Percentiles rank a stretch among this genome's conserved stretches.
phyloP scores from a whole-genome alignment of 2,797 vertebrate species.

The Siniperca scherzeri region DNA sequence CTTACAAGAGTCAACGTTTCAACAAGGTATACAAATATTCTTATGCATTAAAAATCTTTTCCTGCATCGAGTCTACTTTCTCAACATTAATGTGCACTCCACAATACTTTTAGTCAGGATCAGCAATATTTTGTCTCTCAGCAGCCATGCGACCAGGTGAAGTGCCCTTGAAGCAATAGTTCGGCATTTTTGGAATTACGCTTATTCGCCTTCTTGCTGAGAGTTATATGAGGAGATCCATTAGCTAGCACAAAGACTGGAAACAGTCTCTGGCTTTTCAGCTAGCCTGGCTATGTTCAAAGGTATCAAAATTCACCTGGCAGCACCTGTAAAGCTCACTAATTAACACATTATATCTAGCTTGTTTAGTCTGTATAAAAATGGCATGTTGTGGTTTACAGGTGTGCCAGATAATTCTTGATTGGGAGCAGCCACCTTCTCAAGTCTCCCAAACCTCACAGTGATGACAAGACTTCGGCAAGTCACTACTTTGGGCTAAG shows the following conservation, averaged over 20 bases:
- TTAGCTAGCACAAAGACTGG: not conserved
- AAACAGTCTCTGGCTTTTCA: not conserved
- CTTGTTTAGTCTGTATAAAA: not conserved
- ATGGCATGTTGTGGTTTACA: not conserved
- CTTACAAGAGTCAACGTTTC: not conserved
- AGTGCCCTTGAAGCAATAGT: not conserved
- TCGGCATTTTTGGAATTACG: not conserved
- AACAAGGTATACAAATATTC: not conserved
- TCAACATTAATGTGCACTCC: not conserved
- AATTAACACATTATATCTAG: not conserved
- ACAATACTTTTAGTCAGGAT: not conserved
- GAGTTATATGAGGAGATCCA: not conserved
- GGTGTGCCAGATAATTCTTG: not conserved
- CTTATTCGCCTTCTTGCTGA: not conserved
- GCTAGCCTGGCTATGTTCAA: not conserved
- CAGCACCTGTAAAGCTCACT: not conserved
- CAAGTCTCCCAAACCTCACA: not conserved
- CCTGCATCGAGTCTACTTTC: not conserved
- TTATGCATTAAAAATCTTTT: not conserved
- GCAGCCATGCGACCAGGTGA: not conserved
- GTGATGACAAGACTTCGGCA: not conserved
- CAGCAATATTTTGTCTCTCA: not conserved
- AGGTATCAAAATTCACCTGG: not conserved
- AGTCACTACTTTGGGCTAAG: not conserved
- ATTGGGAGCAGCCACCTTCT: not conserved